These are phyloP conservation scores for Aurelia aurita DNA, from an alignment of 30 jellyfish, hydroid and myxozoan species.

Conservation along the genomic window DNA sequence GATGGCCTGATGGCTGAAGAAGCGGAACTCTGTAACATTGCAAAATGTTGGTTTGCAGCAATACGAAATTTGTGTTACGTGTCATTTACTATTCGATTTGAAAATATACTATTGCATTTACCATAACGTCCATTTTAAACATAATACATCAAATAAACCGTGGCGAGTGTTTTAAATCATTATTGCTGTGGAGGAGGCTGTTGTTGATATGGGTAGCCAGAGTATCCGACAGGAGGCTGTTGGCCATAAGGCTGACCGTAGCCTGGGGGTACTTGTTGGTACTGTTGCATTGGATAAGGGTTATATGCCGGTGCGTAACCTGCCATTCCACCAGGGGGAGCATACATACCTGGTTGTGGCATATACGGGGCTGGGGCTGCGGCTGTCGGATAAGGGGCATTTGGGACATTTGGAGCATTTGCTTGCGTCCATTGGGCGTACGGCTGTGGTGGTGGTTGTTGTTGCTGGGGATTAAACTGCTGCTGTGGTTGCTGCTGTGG, in stretches of 20 bases:
- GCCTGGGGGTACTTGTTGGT: conserved; percentile 49
- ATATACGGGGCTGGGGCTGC: conserved; percentile 52
- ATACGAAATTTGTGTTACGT: no score
- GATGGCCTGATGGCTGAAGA: no score
- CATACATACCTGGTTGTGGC: conserved; percentile 98
- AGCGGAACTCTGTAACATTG: no score
- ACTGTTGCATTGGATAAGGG: conserved; percentile 51
- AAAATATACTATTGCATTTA: no score
- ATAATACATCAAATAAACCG: no score
- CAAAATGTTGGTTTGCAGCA: no score
- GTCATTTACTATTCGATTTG: no score
- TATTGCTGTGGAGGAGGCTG: conserved; percentile 86
- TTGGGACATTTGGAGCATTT: conserved; percentile 71
- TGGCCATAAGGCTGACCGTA: conserved; percentile 70
- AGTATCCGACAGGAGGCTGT: conserved; percentile 90
- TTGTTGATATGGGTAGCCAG: conserved; percentile 86
- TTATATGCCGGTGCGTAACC: conserved; percentile 61
- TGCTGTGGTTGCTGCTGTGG: conserved; percentile 55
- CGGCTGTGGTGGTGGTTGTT: conserved; percentile 55
- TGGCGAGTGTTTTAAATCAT: background rate
- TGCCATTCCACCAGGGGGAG: conserved; percentile 97
- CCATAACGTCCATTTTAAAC: no score
- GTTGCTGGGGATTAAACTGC: conserved; percentile 39
- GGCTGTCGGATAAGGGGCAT: conserved; percentile 89
- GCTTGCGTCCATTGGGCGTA: conserved; percentile 54